These are phyloP conservation scores for Tenrec ecaudatus DNA, from an alignment of 2,113 vertebrate genomes.

Conservation along the genomic window DNA sequence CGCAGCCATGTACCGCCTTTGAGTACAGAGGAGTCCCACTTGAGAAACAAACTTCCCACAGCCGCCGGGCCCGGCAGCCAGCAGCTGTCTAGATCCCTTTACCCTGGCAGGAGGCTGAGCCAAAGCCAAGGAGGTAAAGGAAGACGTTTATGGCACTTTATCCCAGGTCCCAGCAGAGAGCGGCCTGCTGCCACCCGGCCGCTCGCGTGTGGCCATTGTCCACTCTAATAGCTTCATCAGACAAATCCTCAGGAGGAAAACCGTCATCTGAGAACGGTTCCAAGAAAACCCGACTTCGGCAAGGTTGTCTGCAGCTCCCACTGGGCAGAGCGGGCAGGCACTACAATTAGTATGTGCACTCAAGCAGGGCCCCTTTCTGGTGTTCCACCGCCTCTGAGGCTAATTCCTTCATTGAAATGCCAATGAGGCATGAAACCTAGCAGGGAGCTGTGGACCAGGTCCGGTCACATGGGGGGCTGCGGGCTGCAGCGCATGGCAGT, in stretches of 20 bases:
- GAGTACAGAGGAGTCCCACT: conserved; percentile 65
- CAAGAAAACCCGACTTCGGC: conserved; percentile 62
- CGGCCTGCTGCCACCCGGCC: conserved; percentile 66
- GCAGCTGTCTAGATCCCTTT: conserved; percentile 50
- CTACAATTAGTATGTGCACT: conserved; percentile 65
- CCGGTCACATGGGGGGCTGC: background rate
- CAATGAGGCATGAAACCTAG: conserved; percentile 72
- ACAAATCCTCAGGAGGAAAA: conserved; percentile 64
- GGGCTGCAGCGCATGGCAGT: background rate
- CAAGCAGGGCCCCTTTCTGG: conserved; percentile 6
- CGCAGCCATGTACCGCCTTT: background rate
- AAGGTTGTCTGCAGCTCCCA: conserved; percentile 56
- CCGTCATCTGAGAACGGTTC: conserved; percentile 59
- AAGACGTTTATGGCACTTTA: conserved; percentile 71
- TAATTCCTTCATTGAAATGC: conserved; percentile 75
- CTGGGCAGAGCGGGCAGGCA: conserved; percentile 41
- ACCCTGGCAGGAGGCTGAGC: conserved; percentile 68
- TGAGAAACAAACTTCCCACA: conserved; percentile 59
- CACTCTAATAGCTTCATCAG: conserved; percentile 64
- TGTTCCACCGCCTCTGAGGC: conserved; percentile 43
- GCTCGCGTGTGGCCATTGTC: conserved; percentile 53
- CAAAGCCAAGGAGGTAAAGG: conserved; percentile 72
- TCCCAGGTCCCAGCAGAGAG: conserved; percentile 26
- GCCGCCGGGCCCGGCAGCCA: conserved; percentile 45
- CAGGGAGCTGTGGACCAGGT: conserved; percentile 45